Percentiles rank a stretch among this genome's conserved stretches.
phyloP scores from a whole-genome alignment of 2,113 vertebrate genomes.

The Eulacestoma nigropectus region DNA sequence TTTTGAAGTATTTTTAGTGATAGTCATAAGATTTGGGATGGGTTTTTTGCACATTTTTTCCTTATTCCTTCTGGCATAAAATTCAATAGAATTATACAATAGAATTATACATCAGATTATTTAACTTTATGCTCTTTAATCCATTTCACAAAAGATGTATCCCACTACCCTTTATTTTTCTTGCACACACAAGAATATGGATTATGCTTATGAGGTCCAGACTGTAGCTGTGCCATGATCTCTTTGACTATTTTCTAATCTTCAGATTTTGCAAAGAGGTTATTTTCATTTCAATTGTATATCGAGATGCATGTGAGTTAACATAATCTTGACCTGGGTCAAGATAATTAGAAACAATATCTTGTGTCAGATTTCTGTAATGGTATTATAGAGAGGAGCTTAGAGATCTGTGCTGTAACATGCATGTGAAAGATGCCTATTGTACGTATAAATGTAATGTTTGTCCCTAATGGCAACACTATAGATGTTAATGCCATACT shows the following conservation, averaged over 20 bases:
- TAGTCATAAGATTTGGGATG: not conserved
- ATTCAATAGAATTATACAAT: not conserved
- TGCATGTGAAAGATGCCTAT: not conserved
- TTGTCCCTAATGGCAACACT: not conserved
- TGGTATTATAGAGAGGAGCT: not conserved
- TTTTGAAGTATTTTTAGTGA: not conserved
- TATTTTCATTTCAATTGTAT: not conserved
- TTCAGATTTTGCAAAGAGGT: not conserved
- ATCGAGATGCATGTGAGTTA: not conserved
- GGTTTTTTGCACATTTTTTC: not conserved
- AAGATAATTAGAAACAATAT: not conserved
- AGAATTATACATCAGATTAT: not conserved
- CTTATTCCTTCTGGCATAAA: not conserved
- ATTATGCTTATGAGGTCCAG: not conserved
- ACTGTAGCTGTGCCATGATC: fast-evolving
- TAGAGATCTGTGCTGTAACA: not conserved
- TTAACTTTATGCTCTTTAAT: not conserved
- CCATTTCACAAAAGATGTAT: not conserved
- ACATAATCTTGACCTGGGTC: not conserved
- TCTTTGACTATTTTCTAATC: not conserved
- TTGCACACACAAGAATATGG: not conserved
- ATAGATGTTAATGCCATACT: not conserved
- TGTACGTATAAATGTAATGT: not conserved
- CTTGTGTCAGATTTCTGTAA: not conserved
- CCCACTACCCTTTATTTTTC: not conserved